A percentile compares a stretch with the other conserved stretches of the same genome.
phyloP scores from a whole-genome alignment of 2,113 vertebrate genomes.

The Lophura nycthemera region DNA sequence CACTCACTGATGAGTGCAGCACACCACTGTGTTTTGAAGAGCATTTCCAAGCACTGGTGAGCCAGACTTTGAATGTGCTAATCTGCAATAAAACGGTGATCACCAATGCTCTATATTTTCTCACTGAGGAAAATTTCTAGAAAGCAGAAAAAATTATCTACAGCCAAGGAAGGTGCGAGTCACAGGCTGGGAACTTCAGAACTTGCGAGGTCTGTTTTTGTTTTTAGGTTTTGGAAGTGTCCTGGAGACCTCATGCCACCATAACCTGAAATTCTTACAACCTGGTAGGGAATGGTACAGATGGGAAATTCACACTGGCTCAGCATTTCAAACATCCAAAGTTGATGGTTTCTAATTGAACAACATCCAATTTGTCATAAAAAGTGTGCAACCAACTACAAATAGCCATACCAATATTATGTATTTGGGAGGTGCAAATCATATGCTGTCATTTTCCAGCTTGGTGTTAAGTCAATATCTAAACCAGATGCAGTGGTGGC shows the following conservation, averaged over 20 bases:
- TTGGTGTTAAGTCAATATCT: neutral
- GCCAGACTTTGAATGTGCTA: neutral
- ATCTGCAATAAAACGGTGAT: constrained; percentile 14
- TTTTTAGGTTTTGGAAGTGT: neutral
- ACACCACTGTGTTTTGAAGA: neutral
- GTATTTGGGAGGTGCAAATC: neutral
- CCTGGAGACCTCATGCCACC: neutral
- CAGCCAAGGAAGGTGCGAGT: neutral
- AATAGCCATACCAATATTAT: neutral
- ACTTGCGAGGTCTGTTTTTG: neutral
- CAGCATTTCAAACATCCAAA: neutral
- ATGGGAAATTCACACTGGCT: neutral
- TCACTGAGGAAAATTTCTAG: neutral
- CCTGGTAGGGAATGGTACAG: neutral
- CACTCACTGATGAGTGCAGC: neutral
- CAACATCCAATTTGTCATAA: neutral
- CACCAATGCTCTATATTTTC: neutral
- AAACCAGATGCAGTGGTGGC: neutral
- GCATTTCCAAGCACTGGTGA: neutral
- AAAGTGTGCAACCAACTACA: neutral
- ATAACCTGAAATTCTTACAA: neutral
- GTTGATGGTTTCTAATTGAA: neutral
- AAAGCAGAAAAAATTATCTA: constrained; percentile 34
- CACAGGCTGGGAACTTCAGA: neutral
- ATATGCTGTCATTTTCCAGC: neutral